Percentiles rank a stretch among this genome's conserved stretches.
Evolutionary conservation across 2,888 invertebrate genomes (phyloP).

Genomic region (Leptothorax acervorum): DNA sequence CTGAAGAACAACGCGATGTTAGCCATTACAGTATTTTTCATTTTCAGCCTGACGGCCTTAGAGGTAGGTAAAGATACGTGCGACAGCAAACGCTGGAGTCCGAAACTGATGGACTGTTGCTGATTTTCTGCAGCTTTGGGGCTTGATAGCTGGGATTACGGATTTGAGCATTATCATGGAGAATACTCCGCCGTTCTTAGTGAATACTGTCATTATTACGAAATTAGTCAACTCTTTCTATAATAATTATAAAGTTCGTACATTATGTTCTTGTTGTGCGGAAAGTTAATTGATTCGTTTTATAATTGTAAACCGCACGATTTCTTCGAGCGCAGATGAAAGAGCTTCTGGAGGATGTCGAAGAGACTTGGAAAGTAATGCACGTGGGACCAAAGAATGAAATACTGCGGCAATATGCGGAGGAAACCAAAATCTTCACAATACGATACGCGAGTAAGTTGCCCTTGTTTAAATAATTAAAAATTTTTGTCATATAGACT

Average conservation of each 20-base stretch:
- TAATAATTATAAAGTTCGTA: constrained; percentile 33
- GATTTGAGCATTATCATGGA: constrained; percentile 19
- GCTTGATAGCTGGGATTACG: constrained; percentile 5
- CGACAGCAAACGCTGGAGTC: background rate
- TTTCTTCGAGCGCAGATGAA: constrained; percentile 61
- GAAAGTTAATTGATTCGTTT: background rate
- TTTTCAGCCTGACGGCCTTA: background rate
- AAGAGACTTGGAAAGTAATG: constrained; percentile 56
- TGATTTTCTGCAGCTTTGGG: background rate
- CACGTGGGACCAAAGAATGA: background rate
- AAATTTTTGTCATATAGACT: background rate
- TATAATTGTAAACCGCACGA: background rate
- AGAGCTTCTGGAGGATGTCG: constrained; percentile 53
- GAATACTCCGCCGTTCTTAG: background rate
- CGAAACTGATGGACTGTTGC: background rate
- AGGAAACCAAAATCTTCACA: background rate
- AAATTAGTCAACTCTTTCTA: background rate
- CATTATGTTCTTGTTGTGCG: background rate
- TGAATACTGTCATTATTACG: background rate
- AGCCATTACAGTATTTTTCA: background rate
- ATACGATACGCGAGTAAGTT: constrained; percentile 4
- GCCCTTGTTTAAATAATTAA: background rate
- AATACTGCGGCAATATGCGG: constrained; percentile 18
- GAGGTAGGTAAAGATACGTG: constrained; percentile 15
- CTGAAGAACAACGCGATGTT: background rate